These are phyloP conservation scores for Tortricodes alternella DNA, from an alignment of 2,888 invertebrate genomes.

Conservation along the genomic window DNA sequence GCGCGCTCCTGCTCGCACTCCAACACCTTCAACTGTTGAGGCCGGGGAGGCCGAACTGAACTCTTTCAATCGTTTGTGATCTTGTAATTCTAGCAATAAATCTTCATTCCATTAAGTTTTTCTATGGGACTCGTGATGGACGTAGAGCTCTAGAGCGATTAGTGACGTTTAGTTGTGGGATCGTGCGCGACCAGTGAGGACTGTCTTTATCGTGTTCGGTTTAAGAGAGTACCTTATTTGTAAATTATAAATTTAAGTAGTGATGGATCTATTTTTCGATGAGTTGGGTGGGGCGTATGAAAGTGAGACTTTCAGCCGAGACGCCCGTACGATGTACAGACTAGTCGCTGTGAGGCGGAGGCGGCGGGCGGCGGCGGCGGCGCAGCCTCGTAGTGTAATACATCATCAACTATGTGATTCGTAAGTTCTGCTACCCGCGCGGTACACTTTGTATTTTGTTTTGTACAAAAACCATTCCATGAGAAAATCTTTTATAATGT, in stretches of 20 bases:
- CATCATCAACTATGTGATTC: slow-evolving; percentile 68
- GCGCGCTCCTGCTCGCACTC: slow-evolving; percentile 73
- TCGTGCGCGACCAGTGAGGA: slow-evolving; percentile 66
- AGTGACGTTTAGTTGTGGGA: slow-evolving; percentile 68
- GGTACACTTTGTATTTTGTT: slow-evolving; percentile 75
- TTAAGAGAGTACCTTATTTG: slow-evolving; percentile 79
- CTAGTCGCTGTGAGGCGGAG: slow-evolving; percentile 66
- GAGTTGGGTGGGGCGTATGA: slow-evolving; percentile 58
- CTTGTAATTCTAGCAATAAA: slow-evolving; percentile 83
- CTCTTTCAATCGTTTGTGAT: slow-evolving; percentile 75
- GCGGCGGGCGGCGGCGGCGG: slow-evolving; percentile 38
- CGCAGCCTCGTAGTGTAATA: slow-evolving; percentile 43
- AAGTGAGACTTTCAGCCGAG: slow-evolving; percentile 76
- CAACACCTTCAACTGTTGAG: slow-evolving; percentile 82
- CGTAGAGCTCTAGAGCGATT: slow-evolving; percentile 78
- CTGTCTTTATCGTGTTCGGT: slow-evolving; percentile 71
- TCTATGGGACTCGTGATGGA: slow-evolving; percentile 65
- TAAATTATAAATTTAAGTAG: slow-evolving; percentile 81
- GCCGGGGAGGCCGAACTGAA: slow-evolving; percentile 40
- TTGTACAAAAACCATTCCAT: slow-evolving; percentile 83
- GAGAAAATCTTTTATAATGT: slow-evolving; percentile 68
- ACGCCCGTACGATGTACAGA: slow-evolving; percentile 72
- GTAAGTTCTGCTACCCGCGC: slow-evolving; percentile 67
- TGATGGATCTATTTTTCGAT: slow-evolving; percentile 80
- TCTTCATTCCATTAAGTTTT: slow-evolving; percentile 82